Percentiles rank a stretch among this genome's conserved stretches.
These are phyloP conservation scores for Cyprinus carpio DNA, from an alignment of 2,113 vertebrate species.

Conservation along the genomic window DNA sequence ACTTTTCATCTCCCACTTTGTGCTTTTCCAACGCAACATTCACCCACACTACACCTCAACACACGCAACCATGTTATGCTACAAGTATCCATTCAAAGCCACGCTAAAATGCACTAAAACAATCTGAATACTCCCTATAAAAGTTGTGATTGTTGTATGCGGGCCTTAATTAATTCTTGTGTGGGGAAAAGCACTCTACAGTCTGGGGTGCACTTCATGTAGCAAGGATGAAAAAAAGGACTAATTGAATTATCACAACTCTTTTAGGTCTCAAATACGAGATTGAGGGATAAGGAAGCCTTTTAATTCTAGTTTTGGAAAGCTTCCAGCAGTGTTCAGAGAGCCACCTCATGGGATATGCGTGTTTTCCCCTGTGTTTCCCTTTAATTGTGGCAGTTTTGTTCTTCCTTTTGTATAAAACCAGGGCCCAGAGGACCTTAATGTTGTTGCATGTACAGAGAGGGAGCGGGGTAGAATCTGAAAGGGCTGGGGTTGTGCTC, in stretches of 20 bases:
- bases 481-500: constrained; percentile 44
- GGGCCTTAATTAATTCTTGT: constrained; percentile 53
- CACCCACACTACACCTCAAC: not conserved
- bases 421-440: constrained; percentile 44
- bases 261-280: constrained; percentile 20
- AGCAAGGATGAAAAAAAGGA: constrained; percentile 51
- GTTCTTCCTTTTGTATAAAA: constrained; percentile 48
- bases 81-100: constrained; percentile 4
- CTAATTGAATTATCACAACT: constrained; percentile 54
- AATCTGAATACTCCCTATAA: constrained; percentile 41
- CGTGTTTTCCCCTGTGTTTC: constrained; percentile 51
- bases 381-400: constrained; percentile 47
- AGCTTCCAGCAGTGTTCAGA: constrained; percentile 16
- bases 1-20: not conserved
- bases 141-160: constrained; percentile 44
- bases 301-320: constrained; percentile 29
- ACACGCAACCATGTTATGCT: not conserved
- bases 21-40: not conserved
- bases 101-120: not conserved
- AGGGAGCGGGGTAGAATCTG: constrained; percentile 46
- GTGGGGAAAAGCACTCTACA: constrained; percentile 34
- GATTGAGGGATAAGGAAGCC: constrained; percentile 29
- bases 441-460: constrained; percentile 42
- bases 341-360: constrained; percentile 41
- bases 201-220: constrained; percentile 34